Conservation (phyloP, 2,113 vertebrate genomes). For the Empidonax alnorum region DNA sequence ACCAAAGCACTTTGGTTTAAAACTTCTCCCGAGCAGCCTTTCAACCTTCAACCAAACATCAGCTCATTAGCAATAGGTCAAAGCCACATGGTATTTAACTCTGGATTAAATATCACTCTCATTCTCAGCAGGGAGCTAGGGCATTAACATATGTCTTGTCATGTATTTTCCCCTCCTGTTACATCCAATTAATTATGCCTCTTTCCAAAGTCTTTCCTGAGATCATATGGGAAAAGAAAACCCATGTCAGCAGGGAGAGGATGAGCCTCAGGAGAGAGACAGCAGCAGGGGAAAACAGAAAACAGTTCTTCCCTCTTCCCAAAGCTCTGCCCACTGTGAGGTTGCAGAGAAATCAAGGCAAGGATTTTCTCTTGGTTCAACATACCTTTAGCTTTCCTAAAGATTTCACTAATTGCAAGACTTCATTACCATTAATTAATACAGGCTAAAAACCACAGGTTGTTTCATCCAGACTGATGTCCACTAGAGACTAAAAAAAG, state of each 20-base stretch:
- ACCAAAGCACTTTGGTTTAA: not conserved
- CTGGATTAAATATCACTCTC: not conserved
- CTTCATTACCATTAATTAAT: not conserved
- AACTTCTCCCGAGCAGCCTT: not conserved
- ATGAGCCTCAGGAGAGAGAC: not conserved
- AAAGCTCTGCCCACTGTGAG: not conserved
- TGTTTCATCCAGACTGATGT: accelerated
- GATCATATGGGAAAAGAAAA: not conserved
- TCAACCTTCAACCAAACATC: not conserved
- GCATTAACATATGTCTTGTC: not conserved
- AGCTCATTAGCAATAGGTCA: not conserved
- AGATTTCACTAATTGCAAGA: no score
- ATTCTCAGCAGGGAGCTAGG: not conserved
- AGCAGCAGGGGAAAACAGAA: not conserved
- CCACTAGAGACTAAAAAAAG: not conserved
- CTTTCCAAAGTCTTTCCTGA: not conserved
- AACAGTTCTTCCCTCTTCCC: not conserved
- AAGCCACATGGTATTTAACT: not conserved
- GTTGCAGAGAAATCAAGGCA: not conserved
- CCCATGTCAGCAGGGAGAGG: not conserved
- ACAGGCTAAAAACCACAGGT: not conserved
- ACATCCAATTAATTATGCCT: not conserved
- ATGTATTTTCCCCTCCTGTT: not conserved
- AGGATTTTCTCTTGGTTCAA: not conserved
- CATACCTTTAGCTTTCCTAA: not conserved